These are phyloP conservation scores for Ophraella communa DNA, from an alignment of 2,888 invertebrate genomes.

Conservation along the genomic window DNA sequence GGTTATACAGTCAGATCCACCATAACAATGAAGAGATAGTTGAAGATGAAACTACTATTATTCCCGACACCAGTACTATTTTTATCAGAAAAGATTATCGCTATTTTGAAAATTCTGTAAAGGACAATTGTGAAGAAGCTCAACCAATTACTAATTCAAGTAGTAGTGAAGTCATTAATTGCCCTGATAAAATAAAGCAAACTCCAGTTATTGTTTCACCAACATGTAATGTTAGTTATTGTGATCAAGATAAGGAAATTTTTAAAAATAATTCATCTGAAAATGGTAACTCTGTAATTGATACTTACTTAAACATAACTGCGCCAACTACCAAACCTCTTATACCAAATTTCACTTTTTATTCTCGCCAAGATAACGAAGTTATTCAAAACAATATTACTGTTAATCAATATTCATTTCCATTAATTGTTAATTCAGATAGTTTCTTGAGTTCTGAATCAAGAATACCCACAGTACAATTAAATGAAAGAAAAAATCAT, in stretches of 20 bases:
- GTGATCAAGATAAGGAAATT: background rate
- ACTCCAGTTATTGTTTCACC: background rate
- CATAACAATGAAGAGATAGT: conserved; percentile 41
- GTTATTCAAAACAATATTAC: conserved; percentile 34
- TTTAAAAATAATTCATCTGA: conserved; percentile 36
- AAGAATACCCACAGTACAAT: background rate
- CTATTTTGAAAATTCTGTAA: conserved; percentile 9
- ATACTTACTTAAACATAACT: background rate
- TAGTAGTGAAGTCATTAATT: too few relatives aligned
- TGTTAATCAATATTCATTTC: conserved; percentile 37
- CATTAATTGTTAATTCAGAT: conserved; percentile 9
- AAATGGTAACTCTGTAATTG: conserved; percentile 13
- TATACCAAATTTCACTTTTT: background rate
- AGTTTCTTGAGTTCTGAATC: background rate
- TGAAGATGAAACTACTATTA: conserved; percentile 18
- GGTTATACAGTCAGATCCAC: conserved; percentile 54
- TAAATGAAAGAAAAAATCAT: background rate
- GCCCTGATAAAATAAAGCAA: too few relatives aligned
- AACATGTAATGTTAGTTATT: conserved; percentile 3
- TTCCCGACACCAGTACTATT: background rate
- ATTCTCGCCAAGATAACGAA: background rate
- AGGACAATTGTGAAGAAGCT: background rate
- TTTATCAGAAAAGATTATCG: conserved; percentile 10
- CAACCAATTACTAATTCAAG: background rate
- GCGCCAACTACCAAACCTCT: background rate